Conservation (phyloP, 2,888 invertebrate species). For the Mythimna albipuncta region DNA sequence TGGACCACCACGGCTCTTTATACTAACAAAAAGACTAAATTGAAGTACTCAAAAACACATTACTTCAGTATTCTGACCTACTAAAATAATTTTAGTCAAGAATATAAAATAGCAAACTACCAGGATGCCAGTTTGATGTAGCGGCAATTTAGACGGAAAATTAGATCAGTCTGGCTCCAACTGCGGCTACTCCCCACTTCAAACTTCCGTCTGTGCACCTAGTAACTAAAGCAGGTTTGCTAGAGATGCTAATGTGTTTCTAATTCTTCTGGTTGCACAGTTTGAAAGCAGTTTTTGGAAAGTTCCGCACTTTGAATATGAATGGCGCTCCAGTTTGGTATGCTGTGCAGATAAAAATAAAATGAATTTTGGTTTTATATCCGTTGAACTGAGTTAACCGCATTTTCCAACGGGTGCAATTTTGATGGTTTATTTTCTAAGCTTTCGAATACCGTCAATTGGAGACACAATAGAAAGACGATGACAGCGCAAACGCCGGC, state of each 20-base stretch:
- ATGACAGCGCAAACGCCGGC: no score
- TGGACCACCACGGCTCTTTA: no score
- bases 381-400: not conserved
- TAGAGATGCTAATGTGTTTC: constrained; percentile 64
- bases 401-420: not conserved
- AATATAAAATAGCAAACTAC: constrained; percentile 23
- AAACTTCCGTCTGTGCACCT: constrained; percentile 51
- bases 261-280: constrained; percentile 58
- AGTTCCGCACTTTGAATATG: constrained; percentile 53
- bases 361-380: constrained; percentile 15
- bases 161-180: constrained; percentile 59
- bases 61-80: not conserved
- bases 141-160: constrained; percentile 58
- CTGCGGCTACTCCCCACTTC: constrained; percentile 40
- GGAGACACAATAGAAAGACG: no score
- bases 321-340: constrained; percentile 14
- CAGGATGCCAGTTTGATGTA: constrained; percentile 40
- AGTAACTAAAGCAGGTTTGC: constrained; percentile 44
- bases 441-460: no score
- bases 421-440: no score
- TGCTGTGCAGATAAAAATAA: constrained; percentile 16
- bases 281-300: constrained; percentile 51
- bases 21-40: not conserved
- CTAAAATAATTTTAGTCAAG: constrained; percentile 8
- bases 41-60: not conserved